A percentile compares a stretch with the other conserved stretches of the same genome.
Conservation (phyloP, 35 echinoderm and acorn worm genomes). For the Anneissia japonica region DNA sequence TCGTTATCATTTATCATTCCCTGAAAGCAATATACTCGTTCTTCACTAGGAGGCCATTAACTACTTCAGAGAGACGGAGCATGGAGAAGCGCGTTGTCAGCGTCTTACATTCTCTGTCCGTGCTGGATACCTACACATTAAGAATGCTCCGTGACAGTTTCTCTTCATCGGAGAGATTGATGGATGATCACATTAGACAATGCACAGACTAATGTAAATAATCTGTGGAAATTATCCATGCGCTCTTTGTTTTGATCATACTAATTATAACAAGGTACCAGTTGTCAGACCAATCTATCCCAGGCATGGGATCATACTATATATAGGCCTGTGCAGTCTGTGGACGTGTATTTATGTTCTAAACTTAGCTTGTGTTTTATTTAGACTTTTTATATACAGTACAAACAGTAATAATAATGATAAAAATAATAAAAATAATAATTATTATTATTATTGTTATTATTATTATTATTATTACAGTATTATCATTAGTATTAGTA, state of each 20-base stretch:
- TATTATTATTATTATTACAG: too few species aligned
- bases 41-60: not conserved
- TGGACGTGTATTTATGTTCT: too few species aligned
- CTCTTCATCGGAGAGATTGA: not conserved
- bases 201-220: not conserved
- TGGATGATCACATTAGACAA: not conserved
- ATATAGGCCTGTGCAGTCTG: too few species aligned
- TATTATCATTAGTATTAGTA: too few species aligned
- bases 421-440: too few species aligned
- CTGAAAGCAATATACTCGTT: not conserved
- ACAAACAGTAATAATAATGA: too few species aligned
- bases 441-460: too few species aligned
- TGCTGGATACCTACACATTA: not conserved
- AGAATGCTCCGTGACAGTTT: not conserved
- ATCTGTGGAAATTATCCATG: not conserved
- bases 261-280: too few species aligned
- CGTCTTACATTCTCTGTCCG: not conserved
- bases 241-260: not conserved
- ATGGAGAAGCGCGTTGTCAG: not conserved
- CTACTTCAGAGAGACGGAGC: not conserved
- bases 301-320: too few species aligned
- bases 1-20: slow-evolving; percentile 1
- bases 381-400: too few species aligned
- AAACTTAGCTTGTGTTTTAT: too few species aligned
- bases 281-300: too few species aligned